Percentiles rank a stretch among this genome's conserved stretches.
These are phyloP conservation scores for Ariolimax columbianus DNA, from an alignment of 2,888 invertebrate species.

Conservation along the genomic window DNA sequence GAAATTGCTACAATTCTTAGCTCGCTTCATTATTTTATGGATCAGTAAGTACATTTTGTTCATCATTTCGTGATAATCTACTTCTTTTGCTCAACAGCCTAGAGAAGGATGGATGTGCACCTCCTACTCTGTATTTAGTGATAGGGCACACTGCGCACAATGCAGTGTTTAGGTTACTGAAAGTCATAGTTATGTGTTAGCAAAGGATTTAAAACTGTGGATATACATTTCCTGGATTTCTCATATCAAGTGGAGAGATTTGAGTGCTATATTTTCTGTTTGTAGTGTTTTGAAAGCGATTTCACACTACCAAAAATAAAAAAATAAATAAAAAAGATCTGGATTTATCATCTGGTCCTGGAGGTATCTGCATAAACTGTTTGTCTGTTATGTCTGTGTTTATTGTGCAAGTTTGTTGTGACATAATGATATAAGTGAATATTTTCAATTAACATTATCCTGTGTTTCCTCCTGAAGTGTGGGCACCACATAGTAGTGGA, in stretches of 20 bases:
- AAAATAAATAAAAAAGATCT: constrained; percentile 7
- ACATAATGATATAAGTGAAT: background rate
- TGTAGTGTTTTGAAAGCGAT: constrained; percentile 37
- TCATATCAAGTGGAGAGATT: constrained; percentile 35
- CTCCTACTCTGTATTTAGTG: constrained; percentile 38
- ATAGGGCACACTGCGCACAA: constrained; percentile 73
- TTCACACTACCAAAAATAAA: constrained; percentile 22
- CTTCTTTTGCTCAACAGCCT: constrained; percentile 45
- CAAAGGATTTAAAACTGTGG: background rate
- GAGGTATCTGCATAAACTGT: constrained; percentile 35
- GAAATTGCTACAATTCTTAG: background rate
- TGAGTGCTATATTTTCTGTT: constrained; percentile 29
- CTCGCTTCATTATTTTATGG: background rate
- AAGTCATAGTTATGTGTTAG: constrained; percentile 60
- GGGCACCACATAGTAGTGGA: background rate
- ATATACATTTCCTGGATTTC: constrained; percentile 14
- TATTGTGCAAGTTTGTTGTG: background rate
- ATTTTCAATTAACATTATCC: background rate
- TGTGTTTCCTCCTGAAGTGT: background rate
- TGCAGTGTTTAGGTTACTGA: constrained; percentile 68
- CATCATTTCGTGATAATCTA: constrained; percentile 30
- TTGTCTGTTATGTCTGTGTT: constrained; percentile 29
- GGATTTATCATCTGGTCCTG: constrained; percentile 29
- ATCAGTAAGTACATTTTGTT: background rate
- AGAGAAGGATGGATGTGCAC: constrained; percentile 28